Evolutionary conservation across 1,140 invertebrate genomes (phyloP), one percentile per base, ranked within the genome.

Genomic region (Ylistrum balloti): DNA sequence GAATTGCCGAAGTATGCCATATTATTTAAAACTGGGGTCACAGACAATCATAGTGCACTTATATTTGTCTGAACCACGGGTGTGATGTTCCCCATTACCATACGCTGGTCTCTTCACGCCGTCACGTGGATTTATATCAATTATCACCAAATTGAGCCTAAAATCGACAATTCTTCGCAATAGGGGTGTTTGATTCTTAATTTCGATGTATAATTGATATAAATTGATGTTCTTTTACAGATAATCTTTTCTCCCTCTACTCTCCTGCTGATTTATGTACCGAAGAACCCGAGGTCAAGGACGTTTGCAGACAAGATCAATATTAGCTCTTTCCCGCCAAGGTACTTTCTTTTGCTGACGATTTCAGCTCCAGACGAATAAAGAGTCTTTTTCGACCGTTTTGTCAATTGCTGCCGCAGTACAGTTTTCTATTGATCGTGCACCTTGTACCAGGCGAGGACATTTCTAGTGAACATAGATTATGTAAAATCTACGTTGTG

Each of bases 141-240:
- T 74, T 74, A 74, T 74, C 56, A n/a, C 56, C 56, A 74, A 74
- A 74, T 74, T 74, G 56, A 74, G 56, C 22, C 56, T n/a, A 22
- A 74, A 74, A 74, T 74, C 56, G 56, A n/a, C 56, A 74, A 74
- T 74, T 74, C n/a, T 28, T n/a, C 56, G 56, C 56, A 74, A 74
- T 74, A 74, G 56, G 56, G 56, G 56, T 74, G 56, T 74, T 74
- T 74, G 56, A 28, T 74, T 74, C 56, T 74, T 74, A 74, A 74
- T 74, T 74, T 74, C 56, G 56, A 74, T 28, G 56, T 74, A 74
- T 74, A 74, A 74, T 74, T 74, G 56, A 74, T 74, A 74, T 74
- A 74, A 74, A 74, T 74, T 74, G 56, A 74, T 74, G 56, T 74
- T 74, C 56, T 74, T 74, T 74, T 74, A 74, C 56, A 74, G 56